These are phyloP conservation scores for Pitangus sulphuratus DNA, from an alignment of 2,797 vertebrate species.

Conservation along the genomic window DNA sequence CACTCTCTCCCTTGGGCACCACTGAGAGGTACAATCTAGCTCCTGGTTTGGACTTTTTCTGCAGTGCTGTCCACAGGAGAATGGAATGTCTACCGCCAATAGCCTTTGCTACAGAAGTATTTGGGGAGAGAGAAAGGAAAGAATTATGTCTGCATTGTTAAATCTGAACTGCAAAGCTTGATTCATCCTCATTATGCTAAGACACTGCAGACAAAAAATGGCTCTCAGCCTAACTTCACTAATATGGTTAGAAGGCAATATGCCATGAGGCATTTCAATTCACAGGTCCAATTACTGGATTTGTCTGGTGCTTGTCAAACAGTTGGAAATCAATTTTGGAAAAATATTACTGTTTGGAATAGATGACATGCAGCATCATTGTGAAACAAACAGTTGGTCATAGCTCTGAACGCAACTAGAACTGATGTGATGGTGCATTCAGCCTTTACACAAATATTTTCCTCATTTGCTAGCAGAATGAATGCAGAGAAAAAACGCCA, in stretches of 20 bases:
- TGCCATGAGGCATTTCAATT: constrained; percentile 30
- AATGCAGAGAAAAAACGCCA: not conserved
- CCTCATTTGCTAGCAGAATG: not conserved
- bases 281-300: constrained; percentile 18
- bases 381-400: constrained; percentile 4
- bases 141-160: not conserved
- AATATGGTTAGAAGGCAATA: not conserved
- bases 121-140: not conserved
- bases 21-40: not conserved
- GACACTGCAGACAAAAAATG: not conserved
- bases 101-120: not conserved
- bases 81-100: fast-evolving
- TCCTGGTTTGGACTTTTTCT: not conserved
- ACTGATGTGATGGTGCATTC: not conserved
- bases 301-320: constrained; percentile 47
- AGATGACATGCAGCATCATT: not conserved
- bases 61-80: not conserved
- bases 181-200: not conserved
- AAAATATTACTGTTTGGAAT: constrained; percentile 46
- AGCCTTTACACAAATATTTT: not conserved
- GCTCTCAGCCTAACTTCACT: constrained; percentile 7
- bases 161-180: not conserved
- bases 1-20: not conserved
- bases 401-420: not conserved
- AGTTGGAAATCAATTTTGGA: constrained; percentile 19